Conservation (phyloP, 2,888 invertebrate genomes). For the Syritta pipiens region DNA sequence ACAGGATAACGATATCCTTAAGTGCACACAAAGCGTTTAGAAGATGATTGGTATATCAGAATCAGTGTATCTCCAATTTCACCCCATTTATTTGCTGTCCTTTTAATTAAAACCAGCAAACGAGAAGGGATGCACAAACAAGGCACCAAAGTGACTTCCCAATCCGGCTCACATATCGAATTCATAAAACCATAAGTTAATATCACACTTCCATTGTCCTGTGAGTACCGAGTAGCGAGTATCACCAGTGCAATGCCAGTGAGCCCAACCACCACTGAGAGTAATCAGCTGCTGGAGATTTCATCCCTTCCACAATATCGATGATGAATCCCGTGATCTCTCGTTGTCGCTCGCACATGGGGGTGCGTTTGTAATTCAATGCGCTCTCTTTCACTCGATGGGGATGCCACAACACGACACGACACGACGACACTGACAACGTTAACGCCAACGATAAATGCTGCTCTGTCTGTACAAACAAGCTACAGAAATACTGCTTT, state of each 20-base stretch:
- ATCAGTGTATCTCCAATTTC: conserved; percentile 46
- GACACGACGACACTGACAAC: too few relatives aligned
- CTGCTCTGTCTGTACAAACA: conserved; percentile 28
- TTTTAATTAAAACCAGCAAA: conserved; percentile 54
- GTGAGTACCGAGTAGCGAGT: too few relatives aligned
- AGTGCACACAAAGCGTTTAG: conserved; percentile 58
- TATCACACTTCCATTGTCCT: conserved; percentile 62
- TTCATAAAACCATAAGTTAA: conserved; percentile 68
- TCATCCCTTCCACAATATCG: conserved; percentile 54
- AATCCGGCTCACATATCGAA: conserved; percentile 56
- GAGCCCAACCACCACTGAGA: conserved; percentile 30
- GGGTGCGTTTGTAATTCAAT: conserved; percentile 52
- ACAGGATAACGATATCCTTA: conserved; percentile 58
- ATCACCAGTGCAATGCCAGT: conserved; percentile 28
- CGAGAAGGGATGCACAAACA: conserved; percentile 14
- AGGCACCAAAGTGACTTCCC: conserved; percentile 46
- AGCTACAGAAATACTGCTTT: conserved; percentile 8
- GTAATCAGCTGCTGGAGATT: conserved; percentile 64
- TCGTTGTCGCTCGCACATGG: conserved; percentile 8
- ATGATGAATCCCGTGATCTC: conserved; percentile 39
- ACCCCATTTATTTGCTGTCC: conserved; percentile 53
- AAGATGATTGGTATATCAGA: conserved; percentile 62
- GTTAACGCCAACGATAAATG: conserved; percentile 13
- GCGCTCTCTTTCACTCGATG: conserved; percentile 50
- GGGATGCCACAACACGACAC: too few relatives aligned